phyloP scores from a whole-genome alignment of 2,797 vertebrate genomes.

The Gobio occitaniae region DNA sequence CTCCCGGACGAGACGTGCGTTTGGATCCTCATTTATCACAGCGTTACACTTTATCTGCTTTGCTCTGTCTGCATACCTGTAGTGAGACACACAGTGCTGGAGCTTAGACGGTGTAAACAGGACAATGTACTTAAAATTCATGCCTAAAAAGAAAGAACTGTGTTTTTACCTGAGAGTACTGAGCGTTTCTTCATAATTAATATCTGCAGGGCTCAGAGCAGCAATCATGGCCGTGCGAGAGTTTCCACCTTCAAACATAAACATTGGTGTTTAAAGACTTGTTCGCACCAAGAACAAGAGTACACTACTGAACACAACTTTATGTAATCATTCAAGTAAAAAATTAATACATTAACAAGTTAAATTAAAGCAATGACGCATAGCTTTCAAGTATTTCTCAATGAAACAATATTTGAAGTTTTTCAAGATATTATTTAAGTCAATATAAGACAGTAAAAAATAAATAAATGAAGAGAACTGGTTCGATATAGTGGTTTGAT shows the following conservation, averaged over 20 bases:
- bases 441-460: neutral
- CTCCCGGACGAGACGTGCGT: conserved; percentile 89
- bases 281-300: neutral
- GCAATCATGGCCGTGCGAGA: conserved; percentile 83
- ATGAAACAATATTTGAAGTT: neutral
- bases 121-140: neutral
- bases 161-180: conserved; percentile 74
- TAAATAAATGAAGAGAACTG: neutral
- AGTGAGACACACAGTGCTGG: neutral
- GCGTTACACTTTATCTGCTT: conserved; percentile 92
- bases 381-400: neutral
- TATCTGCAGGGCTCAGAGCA: conserved; percentile 79
- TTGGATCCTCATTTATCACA: conserved; percentile 90
- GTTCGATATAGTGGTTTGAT: neutral
- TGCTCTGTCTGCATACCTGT: conserved; percentile 82
- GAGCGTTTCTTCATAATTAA: conserved; percentile 81
- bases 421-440: neutral
- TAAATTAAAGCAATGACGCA: neutral
- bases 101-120: neutral
- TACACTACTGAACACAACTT: neutral
- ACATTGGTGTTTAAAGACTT: neutral
- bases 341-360: neutral
- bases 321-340: neutral
- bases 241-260: conserved; percentile 75
- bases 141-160: neutral